phyloP scores from a whole-genome alignment of 2,113 vertebrate genomes.

The Notothenia rossii region DNA sequence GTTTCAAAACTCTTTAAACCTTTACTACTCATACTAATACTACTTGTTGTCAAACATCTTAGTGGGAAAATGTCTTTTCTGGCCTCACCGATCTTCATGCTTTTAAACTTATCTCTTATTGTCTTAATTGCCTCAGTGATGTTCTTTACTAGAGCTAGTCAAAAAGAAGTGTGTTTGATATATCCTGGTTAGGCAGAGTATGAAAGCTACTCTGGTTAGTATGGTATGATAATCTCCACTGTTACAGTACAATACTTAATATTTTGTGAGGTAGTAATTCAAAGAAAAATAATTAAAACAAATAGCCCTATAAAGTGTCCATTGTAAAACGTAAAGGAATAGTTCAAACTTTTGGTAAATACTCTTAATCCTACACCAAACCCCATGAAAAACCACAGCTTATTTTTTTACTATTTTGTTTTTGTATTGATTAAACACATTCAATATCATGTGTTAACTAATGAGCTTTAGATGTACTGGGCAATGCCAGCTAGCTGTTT shows the following conservation, averaged over 20 bases:
- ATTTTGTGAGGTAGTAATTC: neutral
- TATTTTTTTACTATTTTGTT: too few species aligned
- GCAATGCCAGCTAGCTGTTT: neutral
- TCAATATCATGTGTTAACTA: neutral
- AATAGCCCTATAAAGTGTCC: neutral
- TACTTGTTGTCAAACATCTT: constrained; percentile 31
- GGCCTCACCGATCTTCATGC: constrained; percentile 56
- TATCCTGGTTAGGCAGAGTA: neutral
- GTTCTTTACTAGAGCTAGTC: neutral
- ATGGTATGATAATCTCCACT: neutral
- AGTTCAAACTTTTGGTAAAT: constrained; percentile 13
- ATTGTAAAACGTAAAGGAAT: neutral
- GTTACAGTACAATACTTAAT: neutral
- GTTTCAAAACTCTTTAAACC: constrained; percentile 35
- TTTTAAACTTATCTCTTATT: neutral
- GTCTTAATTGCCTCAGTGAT: neutral
- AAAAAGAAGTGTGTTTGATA: neutral
- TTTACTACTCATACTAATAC: constrained; percentile 40
- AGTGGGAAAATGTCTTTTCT: constrained; percentile 58
- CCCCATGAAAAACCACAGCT: neutral
- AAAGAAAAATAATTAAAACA: neutral
- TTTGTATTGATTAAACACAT: neutral
- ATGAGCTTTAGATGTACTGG: neutral
- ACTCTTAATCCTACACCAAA: neutral
- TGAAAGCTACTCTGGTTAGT: neutral